Evolutionary conservation across 2,113 vertebrate species (phyloP), one percentile per base, ranked within the genome.

Genomic region (Mastomys natalensis): DNA sequence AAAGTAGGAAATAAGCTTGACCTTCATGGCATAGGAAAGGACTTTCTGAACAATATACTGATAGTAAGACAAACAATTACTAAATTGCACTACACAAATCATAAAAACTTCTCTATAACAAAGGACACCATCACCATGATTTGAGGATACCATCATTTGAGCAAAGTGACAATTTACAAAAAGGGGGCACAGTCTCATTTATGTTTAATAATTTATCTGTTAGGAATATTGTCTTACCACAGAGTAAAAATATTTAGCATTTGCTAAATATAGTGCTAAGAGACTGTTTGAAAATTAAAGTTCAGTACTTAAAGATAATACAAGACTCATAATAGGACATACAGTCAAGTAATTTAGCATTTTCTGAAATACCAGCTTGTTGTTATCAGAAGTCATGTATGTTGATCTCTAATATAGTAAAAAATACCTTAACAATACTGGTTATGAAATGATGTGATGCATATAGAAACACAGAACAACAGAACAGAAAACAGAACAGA

Each of bases 221-320:
- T 64, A 84, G 51, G 16, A 86, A 19, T 88, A 5, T 2, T 77
- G 73, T 60, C 62, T 74, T 89, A 51, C 73, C 9, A 89, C 6
- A 88, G 55, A 80, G 64, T 60, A 48, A 74, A 74, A 94, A 94
- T 60, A n/a, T 24, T 45, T 37, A 74, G 22, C 76, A 89, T 93
- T 92, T 7, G 34, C 53, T 95, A 87, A 89, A 58, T 37, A 87
- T 87, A 88, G 85, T 60, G 29, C 60, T 88, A 40, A 87, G 40
- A 87, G 43, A 51, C 51, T 81, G 66, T 29, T 64, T 29, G 29
- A 92, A 96, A 85, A 64, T 66, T 51, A 34, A 86, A 62, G 51
- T 91, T 92, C 72, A 86, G 45, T 60, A 53, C 6, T 82, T 84
- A 94, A 64, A 45, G 21, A 84, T 84, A 85, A 72, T 70, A n/a